Evolutionary conservation across 2,797 vertebrate genomes (phyloP).

Genomic region (Periparus ater): DNA sequence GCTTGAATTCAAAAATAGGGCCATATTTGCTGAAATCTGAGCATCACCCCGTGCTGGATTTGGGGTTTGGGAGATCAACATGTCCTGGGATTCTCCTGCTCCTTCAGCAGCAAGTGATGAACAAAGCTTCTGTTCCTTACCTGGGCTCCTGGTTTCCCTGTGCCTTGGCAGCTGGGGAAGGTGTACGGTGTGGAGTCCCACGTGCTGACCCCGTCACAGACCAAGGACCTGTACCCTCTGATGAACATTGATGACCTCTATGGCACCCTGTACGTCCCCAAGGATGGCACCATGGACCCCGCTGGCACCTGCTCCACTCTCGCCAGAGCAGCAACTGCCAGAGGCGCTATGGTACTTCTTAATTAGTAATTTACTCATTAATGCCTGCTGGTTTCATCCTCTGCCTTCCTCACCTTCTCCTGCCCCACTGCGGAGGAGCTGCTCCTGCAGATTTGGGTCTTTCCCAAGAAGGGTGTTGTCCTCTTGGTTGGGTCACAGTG

Average conservation of each 20-base stretch:
- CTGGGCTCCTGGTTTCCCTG: neutral
- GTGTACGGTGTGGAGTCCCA: slow-evolving; percentile 94
- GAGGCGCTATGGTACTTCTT: slow-evolving; percentile 85
- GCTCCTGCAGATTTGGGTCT: neutral
- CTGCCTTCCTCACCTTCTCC: neutral
- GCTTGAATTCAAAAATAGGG: accelerated
- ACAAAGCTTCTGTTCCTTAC: neutral
- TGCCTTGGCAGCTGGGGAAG: slow-evolving; percentile 86
- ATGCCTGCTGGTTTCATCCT: neutral
- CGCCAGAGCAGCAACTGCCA: slow-evolving; percentile 83
- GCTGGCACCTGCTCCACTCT: slow-evolving; percentile 92
- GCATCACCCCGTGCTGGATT: neutral
- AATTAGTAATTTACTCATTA: neutral
- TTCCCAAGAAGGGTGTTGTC: neutral
- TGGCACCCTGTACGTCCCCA: slow-evolving; percentile 92
- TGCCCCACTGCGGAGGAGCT: neutral
- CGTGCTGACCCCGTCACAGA: slow-evolving; percentile 89
- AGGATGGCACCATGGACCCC: slow-evolving; percentile 96
- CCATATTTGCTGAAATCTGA: neutral
- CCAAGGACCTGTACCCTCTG: slow-evolving; percentile 93
- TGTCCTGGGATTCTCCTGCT: neutral
- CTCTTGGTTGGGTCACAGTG: neutral
- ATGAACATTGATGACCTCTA: slow-evolving; percentile 94
- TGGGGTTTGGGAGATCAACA: neutral
- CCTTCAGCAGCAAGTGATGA: neutral